Evolutionary conservation across 2,888 invertebrate genomes (phyloP).

Genomic region (Coelopa pilipes): DNA sequence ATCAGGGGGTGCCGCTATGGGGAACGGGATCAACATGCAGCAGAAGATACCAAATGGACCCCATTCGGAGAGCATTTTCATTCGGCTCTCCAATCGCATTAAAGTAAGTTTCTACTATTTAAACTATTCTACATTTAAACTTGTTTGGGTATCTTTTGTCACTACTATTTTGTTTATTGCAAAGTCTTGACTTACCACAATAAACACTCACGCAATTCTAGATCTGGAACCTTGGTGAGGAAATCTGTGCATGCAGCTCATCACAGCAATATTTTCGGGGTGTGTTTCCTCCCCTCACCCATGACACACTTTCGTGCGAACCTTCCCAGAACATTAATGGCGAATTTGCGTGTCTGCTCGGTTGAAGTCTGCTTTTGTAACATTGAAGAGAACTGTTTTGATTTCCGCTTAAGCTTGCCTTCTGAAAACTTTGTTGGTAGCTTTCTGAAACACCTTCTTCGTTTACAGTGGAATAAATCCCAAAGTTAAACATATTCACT

Average conservation of each 20-base stretch:
- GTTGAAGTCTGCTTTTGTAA: constrained; percentile 15
- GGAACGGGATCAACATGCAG: constrained; percentile 50
- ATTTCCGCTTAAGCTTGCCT: constrained; percentile 31
- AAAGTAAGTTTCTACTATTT: constrained; percentile 73
- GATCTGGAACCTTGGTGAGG: too few species aligned
- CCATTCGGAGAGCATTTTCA: constrained; percentile 95
- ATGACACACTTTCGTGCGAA: constrained; percentile 30
- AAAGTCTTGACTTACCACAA: not conserved
- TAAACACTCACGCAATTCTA: not conserved
- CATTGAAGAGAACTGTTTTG: constrained; percentile 21
- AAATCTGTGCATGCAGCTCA: constrained; percentile 24
- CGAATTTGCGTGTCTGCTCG: constrained; percentile 54
- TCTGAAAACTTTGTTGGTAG: constrained; percentile 27
- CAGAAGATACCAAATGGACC: constrained; percentile 59
- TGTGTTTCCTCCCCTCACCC: constrained; percentile 5
- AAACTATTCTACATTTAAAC: too few species aligned
- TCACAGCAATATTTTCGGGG: not conserved
- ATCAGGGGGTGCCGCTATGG: constrained; percentile 45
- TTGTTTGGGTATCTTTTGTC: not conserved
- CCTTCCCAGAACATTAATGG: constrained; percentile 45
- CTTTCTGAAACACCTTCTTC: constrained; percentile 14
- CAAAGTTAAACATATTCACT: too few species aligned
- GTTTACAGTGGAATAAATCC: constrained; percentile 15
- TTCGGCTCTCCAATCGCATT: constrained; percentile 93
- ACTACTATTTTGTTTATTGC: constrained; percentile 2